Conservation (phyloP, 2,888 invertebrate species). For the Odontocolon sp. region DNA sequence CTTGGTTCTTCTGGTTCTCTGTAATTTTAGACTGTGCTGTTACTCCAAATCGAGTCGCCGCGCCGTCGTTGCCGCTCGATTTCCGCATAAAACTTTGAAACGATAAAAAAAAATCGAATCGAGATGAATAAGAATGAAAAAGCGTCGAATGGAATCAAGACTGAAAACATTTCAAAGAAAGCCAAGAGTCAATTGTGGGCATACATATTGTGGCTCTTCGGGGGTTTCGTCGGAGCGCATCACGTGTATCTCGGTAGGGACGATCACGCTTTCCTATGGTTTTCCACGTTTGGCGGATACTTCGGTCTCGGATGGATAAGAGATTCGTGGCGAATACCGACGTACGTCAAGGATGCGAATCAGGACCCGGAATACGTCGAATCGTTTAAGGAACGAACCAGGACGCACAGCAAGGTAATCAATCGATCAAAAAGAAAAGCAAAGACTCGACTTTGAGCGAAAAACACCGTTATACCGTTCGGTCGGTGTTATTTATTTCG, state of each 20-base stretch:
- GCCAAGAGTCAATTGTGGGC: slow-evolving; percentile 84
- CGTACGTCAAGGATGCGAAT: slow-evolving; percentile 92
- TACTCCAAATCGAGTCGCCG: slow-evolving; percentile 10
- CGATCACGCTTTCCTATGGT: slow-evolving; percentile 94
- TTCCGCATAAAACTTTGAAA: not conserved
- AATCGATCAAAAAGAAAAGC: no score
- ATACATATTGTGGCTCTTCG: slow-evolving; percentile 93
- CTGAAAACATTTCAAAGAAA: slow-evolving; percentile 25
- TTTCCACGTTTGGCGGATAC: slow-evolving; percentile 93
- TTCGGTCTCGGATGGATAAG: slow-evolving; percentile 92
- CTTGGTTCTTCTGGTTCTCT: slow-evolving; percentile 11
- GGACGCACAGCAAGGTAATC: slow-evolving; percentile 85
- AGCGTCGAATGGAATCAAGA: slow-evolving; percentile 35
- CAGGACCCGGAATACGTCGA: slow-evolving; percentile 87
- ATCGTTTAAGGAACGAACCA: slow-evolving; percentile 85
- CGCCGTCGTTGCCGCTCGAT: not conserved
- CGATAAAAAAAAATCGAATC: not conserved
- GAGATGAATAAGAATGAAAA: slow-evolving; percentile 40
- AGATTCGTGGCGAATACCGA: slow-evolving; percentile 92
- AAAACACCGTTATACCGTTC: no score
- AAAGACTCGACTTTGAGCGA: no score
- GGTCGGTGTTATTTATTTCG: no score
- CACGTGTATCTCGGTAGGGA: slow-evolving; percentile 95
- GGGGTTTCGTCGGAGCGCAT: slow-evolving; percentile 94
- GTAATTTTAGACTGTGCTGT: slow-evolving; percentile 14